Base-by-base conservation (phyloP, 2,113 vertebrate genomes). In the Grantiella picta region DNA sequence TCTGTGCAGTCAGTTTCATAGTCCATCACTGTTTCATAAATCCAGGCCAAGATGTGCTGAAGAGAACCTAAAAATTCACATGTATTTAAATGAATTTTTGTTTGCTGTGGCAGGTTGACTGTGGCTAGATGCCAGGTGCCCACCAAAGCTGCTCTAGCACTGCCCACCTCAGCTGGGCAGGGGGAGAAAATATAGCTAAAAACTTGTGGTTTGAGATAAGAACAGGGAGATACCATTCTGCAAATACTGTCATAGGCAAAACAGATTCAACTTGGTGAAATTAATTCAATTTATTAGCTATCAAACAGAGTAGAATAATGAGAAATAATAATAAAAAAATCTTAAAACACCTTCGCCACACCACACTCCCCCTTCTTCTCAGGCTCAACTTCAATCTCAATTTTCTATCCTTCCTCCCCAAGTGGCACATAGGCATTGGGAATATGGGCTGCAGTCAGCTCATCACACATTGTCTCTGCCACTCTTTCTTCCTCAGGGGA, bases 161-260 rank as follows among this genome's bases (percentile, higher is more conserved):
- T 53, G 14, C 17, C 24, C n/a, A 66, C 9, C 9, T 75, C 47
- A 68, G 19, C 31, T 63, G 49, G 54, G 7, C 9, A 9, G 19
- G 7, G 9, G 36, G 8, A 9, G 19, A 4, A 24, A 61, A 36
- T 27, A 19, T 3, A 54, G 6, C 38, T 47, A 35, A 60, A 81
- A 76, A 6, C 9, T 68, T 0, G 0, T 40, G 24, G 6, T 5
- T 40, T 82, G 38, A 82, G 47, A 35, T 13, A 75, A n/a, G 12
- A 61, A 19, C n/a, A 40, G 45, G 47, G 29, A 47, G 53, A 75
- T 38, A 75, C 60, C 9, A 40, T 17, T 47, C n/a, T 76, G 24
- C 24, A 68, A 68, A n/a, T 40, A 35, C 7, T 12, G 5, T 53
- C 38, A 47, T 3, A 9, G 38, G n/a, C n/a, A 68, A 53, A 82